Base-by-base conservation (phyloP, 1,140 invertebrate genomes). In the Vanessa atalanta region DNA sequence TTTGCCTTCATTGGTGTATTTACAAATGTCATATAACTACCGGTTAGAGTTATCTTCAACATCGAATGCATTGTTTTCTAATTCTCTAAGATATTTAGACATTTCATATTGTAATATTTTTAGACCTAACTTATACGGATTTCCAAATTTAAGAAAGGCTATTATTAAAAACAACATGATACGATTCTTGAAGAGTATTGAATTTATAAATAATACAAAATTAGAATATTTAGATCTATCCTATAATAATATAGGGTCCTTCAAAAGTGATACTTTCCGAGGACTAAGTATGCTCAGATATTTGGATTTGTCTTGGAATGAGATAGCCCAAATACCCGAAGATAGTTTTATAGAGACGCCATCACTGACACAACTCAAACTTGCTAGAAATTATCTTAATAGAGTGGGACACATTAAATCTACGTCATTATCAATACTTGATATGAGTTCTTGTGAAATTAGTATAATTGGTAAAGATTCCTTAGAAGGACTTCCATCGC, bases 261-360 rank as follows among this genome's bases (percentile, higher is more conserved):
- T 96, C 16, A 93, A 94, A 69, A 79, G 86, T 16, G 89, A 93
- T 61, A 93, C 94, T 2, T 96, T 96, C 77, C 79, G 83, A 31
- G 93, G 93, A 1, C 86, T 95, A 14, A 88, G 85, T n/a, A 85
- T 92, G n/a, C 76, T 96, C 1, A 93, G 93, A 77, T 79, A 92
- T 66, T 81, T 96, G 51, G 95, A 96, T 85, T 84, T 96, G 66
- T 96, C 96, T 0, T 94, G 93, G 84, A 96, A 96, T 81, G 93
- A 94, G 76, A 94, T 96, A 66, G 91, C 90, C 2, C 76, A 82
- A 2, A 77, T 96, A 70, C 93, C 94, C 55, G 88, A 91, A 73
- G 93, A 95, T 37, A 89, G 93, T 37, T 90, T 95, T 48, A 78
- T 85, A 14, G 89, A 93, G 76, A 94, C 94, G 85, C 92, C 94